Evolutionary conservation across 2,797 vertebrate species (phyloP), one percentile per base, ranked within the genome.

Genomic region (Columba guinea): DNA sequence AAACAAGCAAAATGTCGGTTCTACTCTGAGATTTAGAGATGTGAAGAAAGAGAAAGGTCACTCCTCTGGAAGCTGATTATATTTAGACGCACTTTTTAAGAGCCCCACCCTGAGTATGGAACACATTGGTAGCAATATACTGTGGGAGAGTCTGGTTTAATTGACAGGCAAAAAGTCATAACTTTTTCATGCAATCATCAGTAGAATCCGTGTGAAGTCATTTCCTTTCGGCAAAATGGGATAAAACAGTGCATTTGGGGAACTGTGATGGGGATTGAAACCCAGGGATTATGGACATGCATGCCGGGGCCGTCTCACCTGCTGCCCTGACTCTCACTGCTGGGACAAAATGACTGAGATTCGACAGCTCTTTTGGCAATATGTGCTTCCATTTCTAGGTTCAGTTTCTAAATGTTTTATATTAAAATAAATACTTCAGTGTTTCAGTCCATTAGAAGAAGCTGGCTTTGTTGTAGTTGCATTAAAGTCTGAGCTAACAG

Each of bases 361-460:
- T 70, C 7, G 2, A 53, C 34, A 67, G 53, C 26, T 85, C 22
- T 77, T 83, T 46, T 77, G 27, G 44, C 28, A 79, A 4, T 32
- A 30, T 30, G 5, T 76, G 46, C 16, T 88, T 91, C 63, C 37
- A 51, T 55, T 90, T 88, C 55, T 62, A 59, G 6, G 20, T 56
- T 81, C 4, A 34, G 35, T 63, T 76, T 59, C 59, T 86, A 52
- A 74, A 87, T 73, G 27, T 82, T 90, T 87, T 69, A 85, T 81
- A 85, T 80, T 30, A 90, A 88, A 95, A 70, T 23, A 52, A 78
- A 51, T 83, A 18, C 37, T 87, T 89, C 22, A 65, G 23, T 49
- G n/a, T 81, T 90, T 90, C 48, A 62, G 58, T 44, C 65, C 70
- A 39, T 93, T 91, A 84, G 65, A 91, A 60, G 35, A 83, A 85